Evolutionary conservation across 1,140 invertebrate species (phyloP).

Genomic region (Olivierus martensii): DNA sequence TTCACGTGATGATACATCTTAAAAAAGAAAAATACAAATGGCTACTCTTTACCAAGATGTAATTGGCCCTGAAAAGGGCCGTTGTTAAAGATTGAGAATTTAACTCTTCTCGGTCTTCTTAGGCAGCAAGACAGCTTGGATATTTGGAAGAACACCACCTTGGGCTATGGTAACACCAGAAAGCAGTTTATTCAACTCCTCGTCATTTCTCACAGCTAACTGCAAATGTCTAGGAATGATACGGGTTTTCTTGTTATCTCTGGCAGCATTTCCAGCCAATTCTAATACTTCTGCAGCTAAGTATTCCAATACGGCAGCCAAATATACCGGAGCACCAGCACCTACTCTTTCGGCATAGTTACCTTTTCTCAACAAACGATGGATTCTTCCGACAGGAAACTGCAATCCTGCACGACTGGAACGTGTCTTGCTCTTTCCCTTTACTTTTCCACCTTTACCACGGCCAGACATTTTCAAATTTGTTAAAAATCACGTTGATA

Average conservation of each 20-base stretch:
- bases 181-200: conserved; percentile 63
- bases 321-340: conserved; percentile 29
- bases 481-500: too few relatives aligned
- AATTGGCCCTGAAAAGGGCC: too few relatives aligned
- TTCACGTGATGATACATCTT: too few relatives aligned
- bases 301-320: conserved; percentile 38
- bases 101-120: conserved; percentile 40
- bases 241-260: conserved; percentile 39
- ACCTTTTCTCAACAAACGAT: conserved; percentile 30
- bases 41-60: too few relatives aligned
- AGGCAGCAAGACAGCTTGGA: conserved; percentile 50
- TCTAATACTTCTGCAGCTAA: conserved; percentile 37
- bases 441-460: conserved; percentile 39
- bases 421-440: conserved; percentile 40
- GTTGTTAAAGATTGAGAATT: too few relatives aligned
- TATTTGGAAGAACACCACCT: conserved; percentile 63
- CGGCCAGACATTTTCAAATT: conserved; percentile 30
- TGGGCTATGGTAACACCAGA: conserved; percentile 64
- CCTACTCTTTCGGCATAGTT: conserved; percentile 22
- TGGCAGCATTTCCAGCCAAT: conserved; percentile 57
- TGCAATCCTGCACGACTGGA: conserved; percentile 43
- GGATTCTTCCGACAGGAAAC: conserved; percentile 34
- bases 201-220: conserved; percentile 71
- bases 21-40: too few relatives aligned
- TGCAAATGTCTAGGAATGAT: conserved; percentile 52